These are phyloP conservation scores for Acrocephalus arundinaceus DNA, from an alignment of 2,113 vertebrate species.

Conservation along the genomic window DNA sequence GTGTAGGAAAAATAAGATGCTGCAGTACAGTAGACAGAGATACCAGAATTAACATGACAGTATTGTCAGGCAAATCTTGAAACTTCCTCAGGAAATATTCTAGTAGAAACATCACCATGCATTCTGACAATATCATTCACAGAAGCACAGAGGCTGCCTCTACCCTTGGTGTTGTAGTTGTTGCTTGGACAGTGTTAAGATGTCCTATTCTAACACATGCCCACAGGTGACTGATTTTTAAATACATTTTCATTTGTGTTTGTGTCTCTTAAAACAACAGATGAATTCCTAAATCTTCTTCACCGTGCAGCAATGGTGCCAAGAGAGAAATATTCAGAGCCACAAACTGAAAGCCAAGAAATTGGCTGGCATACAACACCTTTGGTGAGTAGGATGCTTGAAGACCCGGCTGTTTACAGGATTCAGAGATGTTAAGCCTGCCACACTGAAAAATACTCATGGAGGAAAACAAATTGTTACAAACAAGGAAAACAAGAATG, in stretches of 20 bases:
- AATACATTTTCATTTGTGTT: neutral
- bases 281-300: constrained; percentile 77
- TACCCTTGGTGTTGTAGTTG: neutral
- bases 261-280: constrained; percentile 60
- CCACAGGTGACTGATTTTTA: neutral
- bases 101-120: neutral
- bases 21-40: neutral
- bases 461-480: neutral
- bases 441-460: neutral
- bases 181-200: neutral
- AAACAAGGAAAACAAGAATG: neutral
- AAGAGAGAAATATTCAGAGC: constrained; percentile 81
- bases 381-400: constrained; percentile 75
- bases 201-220: neutral
- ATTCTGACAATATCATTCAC: neutral
- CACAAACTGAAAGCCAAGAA: constrained; percentile 88
- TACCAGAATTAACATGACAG: neutral
- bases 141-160: neutral
- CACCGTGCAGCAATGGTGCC: constrained; percentile 76
- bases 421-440: neutral
- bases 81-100: neutral
- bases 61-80: neutral
- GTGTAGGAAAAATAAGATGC: neutral
- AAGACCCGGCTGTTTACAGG: neutral
- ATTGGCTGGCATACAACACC: constrained; percentile 86